Percentiles rank a stretch among this genome's conserved stretches.
Conservation (phyloP, 2,113 vertebrate genomes). For the Tragelaphus buxtoni region DNA sequence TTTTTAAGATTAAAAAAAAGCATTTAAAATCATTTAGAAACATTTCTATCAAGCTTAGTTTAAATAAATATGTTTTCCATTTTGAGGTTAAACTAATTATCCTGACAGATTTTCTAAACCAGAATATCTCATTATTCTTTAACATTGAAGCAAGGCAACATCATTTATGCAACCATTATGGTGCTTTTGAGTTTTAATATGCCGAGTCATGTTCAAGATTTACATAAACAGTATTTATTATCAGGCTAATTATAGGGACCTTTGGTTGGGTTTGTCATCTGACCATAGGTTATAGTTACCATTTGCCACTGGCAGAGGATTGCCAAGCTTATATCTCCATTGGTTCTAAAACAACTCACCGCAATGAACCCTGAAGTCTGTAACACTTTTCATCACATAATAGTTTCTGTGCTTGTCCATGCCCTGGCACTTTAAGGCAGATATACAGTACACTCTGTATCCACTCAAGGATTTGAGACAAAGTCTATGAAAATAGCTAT, state of each 20-base stretch:
- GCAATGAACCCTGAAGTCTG: neutral
- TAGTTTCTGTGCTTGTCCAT: neutral
- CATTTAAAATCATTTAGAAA: neutral
- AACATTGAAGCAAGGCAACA: neutral
- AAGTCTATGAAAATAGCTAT: conserved; percentile 50
- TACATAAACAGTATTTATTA: conserved; percentile 7
- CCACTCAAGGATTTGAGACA: conserved; percentile 49
- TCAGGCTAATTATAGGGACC: neutral
- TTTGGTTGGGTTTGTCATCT: neutral
- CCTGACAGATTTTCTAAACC: neutral
- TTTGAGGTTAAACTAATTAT: neutral
- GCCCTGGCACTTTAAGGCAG: conserved; percentile 20
- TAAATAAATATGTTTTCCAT: neutral
- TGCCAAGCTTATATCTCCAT: neutral
- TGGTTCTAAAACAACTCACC: neutral
- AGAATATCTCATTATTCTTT: neutral
- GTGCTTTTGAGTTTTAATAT: neutral
- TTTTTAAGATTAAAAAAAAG: neutral
- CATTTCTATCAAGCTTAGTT: neutral
- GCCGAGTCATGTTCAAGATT: neutral
- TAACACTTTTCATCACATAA: neutral
- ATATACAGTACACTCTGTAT: neutral
- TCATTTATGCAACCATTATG: neutral
- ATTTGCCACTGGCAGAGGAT: neutral
- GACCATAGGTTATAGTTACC: neutral